These are phyloP conservation scores for Eurois occulta DNA, from an alignment of 2,888 invertebrate genomes.

Conservation along the genomic window DNA sequence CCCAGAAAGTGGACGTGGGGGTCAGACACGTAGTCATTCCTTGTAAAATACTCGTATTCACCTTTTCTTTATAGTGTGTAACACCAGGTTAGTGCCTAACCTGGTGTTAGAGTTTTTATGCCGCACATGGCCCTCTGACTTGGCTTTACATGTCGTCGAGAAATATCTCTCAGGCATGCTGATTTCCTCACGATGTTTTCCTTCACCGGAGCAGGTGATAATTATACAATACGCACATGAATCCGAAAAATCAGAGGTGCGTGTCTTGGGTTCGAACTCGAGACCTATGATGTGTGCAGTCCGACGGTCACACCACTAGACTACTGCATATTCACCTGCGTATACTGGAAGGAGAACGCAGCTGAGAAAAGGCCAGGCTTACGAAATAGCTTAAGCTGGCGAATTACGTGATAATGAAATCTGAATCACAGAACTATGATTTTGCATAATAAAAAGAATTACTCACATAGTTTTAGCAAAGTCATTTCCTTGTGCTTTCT, in stretches of 20 bases:
- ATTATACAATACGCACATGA: too few relatives aligned
- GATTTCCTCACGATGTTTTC: too few relatives aligned
- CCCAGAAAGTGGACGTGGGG: background rate
- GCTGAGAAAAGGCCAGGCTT: background rate
- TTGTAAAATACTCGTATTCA: background rate
- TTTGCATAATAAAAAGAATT: conserved; percentile 8
- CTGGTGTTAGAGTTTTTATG: too few relatives aligned
- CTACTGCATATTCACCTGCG: background rate
- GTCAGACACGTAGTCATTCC: background rate
- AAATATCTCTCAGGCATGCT: too few relatives aligned
- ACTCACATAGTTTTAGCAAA: conserved; percentile 21
- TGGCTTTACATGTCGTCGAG: too few relatives aligned
- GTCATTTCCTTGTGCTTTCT: conserved; percentile 36
- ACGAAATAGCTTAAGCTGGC: background rate
- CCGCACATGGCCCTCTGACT: too few relatives aligned
- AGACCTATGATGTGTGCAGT: too few relatives aligned
- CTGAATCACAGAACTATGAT: background rate
- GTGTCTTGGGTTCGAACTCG: too few relatives aligned
- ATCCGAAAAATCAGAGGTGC: too few relatives aligned
- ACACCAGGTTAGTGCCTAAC: too few relatives aligned
- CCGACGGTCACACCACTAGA: too few relatives aligned
- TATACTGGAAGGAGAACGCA: background rate
- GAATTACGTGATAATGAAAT: conserved; percentile 7
- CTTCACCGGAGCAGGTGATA: too few relatives aligned
- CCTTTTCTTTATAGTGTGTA: background rate